These are phyloP conservation scores for Glyphotaelius pellucidus DNA, from an alignment of 2,888 invertebrate species.

Conservation along the genomic window DNA sequence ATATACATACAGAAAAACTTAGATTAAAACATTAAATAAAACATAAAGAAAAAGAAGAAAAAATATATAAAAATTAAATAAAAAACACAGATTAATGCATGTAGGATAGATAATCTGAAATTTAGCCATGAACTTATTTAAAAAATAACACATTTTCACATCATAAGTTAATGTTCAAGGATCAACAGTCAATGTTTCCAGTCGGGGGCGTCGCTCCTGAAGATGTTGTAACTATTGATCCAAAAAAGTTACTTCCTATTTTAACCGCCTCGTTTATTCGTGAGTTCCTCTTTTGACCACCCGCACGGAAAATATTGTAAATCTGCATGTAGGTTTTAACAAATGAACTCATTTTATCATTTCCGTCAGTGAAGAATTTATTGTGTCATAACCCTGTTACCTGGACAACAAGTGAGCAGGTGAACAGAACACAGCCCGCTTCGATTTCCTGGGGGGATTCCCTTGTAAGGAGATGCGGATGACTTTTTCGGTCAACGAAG, in stretches of 20 bases:
- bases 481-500: constrained; percentile 21
- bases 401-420: constrained; percentile 31
- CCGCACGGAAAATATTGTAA: neutral
- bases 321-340: constrained; percentile 13
- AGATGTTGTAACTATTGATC: neutral
- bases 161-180: too few species aligned
- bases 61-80: too few species aligned
- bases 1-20: too few species aligned
- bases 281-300: neutral
- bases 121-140: too few species aligned
- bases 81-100: too few species aligned
- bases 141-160: too few species aligned
- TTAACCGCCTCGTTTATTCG: neutral
- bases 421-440: neutral
- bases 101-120: too few species aligned
- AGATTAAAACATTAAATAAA: too few species aligned
- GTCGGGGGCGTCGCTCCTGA: neutral
- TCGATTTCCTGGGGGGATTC: constrained; percentile 22
- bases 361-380: constrained; percentile 18
- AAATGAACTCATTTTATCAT: constrained; percentile 31
- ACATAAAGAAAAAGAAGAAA: too few species aligned
- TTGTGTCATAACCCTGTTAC: neutral
- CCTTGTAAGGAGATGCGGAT: constrained; percentile 18
- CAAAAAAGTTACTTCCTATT: neutral
- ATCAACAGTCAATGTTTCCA: neutral